Evolutionary conservation across 2,888 invertebrate species (phyloP), one percentile per base, ranked within the genome.

Genomic region (Drosophila merina): DNA sequence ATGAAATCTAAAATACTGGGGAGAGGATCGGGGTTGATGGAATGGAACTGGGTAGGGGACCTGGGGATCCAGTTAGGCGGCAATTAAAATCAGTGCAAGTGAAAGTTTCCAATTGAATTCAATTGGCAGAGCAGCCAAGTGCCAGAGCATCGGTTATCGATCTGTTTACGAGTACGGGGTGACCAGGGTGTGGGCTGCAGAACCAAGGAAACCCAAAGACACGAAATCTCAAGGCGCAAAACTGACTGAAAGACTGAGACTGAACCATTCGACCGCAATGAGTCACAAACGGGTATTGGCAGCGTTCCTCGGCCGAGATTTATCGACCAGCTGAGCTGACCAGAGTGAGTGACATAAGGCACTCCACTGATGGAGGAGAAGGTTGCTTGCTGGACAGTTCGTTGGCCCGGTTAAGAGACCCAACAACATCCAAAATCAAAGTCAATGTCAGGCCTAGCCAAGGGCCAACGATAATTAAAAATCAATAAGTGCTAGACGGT

Each of bases 261-360:
- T 36, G 58, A 49, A 44, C 25, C 57, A 64, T 31, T n/a, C 70
- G 66, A 66, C 72, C 62, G 69, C 64, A 58, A 75, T 85, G 84
- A 85, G 75, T 85, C 84, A 85, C 75, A 57, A 86, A 85, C 84
- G 73, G 84, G 84, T 82, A 81, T 84, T 72, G 73, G 51, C 57
- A 72, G 64, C 75, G 67, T 75, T 72, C 64, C 55, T 70, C 63
- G 55, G 57, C 58, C 38, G 62, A 71, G 72, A 76, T 69, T 69
- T 68, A 70, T 50, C 62, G 42, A 48, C 44, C 49, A 26, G 44
- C 42, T 14, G 42, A 57, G 8, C 20, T 25, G 40, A 51, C 28
- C 28, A 28, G 28, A 28, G 28, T 28, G 28, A 28, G 55, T 67
- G 64, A 63, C 67, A 63, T 56, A 50, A 40, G 63, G 31, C 50